phyloP scores from a whole-genome alignment of 1,140 invertebrate species.

The Spodoptera litura region DNA sequence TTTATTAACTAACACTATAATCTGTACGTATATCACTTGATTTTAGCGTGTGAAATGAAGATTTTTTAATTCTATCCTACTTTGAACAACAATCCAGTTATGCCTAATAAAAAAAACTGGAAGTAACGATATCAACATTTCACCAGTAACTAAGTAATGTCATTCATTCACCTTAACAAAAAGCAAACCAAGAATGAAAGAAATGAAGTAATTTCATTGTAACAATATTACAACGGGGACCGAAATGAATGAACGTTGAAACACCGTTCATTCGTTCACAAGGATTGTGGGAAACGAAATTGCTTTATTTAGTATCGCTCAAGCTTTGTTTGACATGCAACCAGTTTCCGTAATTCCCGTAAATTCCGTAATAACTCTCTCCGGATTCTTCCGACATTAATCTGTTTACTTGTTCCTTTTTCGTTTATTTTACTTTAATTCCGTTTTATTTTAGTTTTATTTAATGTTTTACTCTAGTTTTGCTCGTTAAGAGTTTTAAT shows the following conservation, averaged over 20 bases:
- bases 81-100: too few relatives aligned
- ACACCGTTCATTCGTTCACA: conserved; percentile 20
- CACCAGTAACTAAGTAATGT: too few relatives aligned
- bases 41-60: too few relatives aligned
- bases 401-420: background rate
- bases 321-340: conserved; percentile 24
- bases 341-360: background rate
- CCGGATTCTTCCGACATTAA: conserved; percentile 22
- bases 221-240: background rate
- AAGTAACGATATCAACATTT: background rate
- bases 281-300: conserved; percentile 21
- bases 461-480: background rate
- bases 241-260: conserved; percentile 25
- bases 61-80: too few relatives aligned
- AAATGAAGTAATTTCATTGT: conserved; percentile 35
- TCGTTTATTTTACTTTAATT: background rate
- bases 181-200: background rate
- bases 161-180: background rate
- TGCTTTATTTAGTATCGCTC: conserved; percentile 19
- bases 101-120: background rate
- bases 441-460: background rate
- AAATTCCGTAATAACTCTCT: background rate
- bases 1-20: too few relatives aligned
- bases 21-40: too few relatives aligned
- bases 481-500: background rate